Evolutionary conservation across 2,113 vertebrate genomes (phyloP).

Genomic region (Psittacus erithacus): DNA sequence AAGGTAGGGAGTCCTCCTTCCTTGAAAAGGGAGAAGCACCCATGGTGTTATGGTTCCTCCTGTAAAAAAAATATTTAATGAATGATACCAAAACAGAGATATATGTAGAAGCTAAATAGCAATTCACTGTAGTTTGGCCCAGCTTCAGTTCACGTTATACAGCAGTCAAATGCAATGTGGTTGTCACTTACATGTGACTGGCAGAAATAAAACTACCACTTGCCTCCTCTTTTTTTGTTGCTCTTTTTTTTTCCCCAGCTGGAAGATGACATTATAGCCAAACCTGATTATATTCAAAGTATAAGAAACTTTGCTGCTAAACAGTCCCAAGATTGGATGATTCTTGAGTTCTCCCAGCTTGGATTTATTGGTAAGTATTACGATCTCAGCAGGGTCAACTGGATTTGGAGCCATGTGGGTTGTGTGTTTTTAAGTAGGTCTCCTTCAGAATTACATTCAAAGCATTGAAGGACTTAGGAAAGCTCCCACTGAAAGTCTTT

Average conservation of each 20-base stretch:
- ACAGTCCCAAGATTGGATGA: constrained; percentile 75
- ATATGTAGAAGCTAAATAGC: not conserved
- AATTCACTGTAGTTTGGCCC: not conserved
- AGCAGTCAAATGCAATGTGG: not conserved
- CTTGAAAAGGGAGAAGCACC: not conserved
- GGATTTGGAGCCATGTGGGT: not conserved
- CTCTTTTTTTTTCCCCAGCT: constrained; percentile 49
- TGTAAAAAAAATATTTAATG: not conserved
- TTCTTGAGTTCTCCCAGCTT: constrained; percentile 79
- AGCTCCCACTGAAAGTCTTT: not conserved
- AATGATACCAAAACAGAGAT: not conserved
- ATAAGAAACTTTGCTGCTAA: constrained; percentile 66
- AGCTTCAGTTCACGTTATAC: not conserved
- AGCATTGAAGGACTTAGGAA: not conserved
- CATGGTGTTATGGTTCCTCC: not conserved
- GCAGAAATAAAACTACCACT: not conserved
- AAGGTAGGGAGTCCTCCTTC: not conserved
- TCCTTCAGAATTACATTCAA: not conserved
- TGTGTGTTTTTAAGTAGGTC: not conserved
- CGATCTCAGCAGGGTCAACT: not conserved
- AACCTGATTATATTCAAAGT: constrained; percentile 65
- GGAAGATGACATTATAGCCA: constrained; percentile 83
- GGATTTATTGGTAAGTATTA: constrained; percentile 83
- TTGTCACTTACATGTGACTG: not conserved
- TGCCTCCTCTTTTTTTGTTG: not conserved